These are phyloP conservation scores for Mythimna pallens DNA, from an alignment of 2,888 invertebrate genomes.

Conservation along the genomic window DNA sequence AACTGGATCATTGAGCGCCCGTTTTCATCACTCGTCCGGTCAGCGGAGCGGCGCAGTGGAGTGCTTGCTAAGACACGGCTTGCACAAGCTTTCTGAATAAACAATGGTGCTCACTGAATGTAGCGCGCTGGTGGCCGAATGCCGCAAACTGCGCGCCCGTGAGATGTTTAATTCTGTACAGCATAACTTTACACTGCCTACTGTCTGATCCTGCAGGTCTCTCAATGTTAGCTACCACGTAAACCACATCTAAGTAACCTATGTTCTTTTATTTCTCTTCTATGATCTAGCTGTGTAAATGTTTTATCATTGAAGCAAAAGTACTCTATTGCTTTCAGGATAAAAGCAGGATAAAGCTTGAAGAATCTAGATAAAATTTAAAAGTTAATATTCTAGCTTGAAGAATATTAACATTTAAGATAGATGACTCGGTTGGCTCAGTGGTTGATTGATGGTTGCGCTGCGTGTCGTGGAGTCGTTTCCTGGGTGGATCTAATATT, in stretches of 20 bases:
- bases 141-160: conserved; percentile 60
- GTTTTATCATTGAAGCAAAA: not conserved
- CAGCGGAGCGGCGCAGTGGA: conserved; percentile 76
- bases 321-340: not conserved
- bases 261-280: conserved; percentile 5
- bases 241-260: conserved; percentile 24
- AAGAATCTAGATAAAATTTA: too few species aligned
- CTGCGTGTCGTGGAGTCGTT: too few species aligned
- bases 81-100: conserved; percentile 84
- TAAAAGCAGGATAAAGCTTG: not conserved
- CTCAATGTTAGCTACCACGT: conserved; percentile 23
- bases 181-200: conserved; percentile 31
- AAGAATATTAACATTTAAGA: not conserved
- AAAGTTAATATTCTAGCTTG: too few species aligned
- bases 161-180: conserved; percentile 62
- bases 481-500: too few species aligned
- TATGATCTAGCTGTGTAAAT: not conserved
- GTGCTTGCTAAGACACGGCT: conserved; percentile 75
- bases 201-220: conserved; percentile 16
- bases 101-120: conserved; percentile 74
- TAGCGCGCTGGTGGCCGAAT: conserved; percentile 60
- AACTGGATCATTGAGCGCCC: conserved; percentile 86
- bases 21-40: conserved; percentile 76
- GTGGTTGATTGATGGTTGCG: too few species aligned
- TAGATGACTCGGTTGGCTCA: too few species aligned